Evolutionary conservation across 2,888 invertebrate species (phyloP), one percentile per base, ranked within the genome.

Genomic region (Schrankia costaestrigalis): DNA sequence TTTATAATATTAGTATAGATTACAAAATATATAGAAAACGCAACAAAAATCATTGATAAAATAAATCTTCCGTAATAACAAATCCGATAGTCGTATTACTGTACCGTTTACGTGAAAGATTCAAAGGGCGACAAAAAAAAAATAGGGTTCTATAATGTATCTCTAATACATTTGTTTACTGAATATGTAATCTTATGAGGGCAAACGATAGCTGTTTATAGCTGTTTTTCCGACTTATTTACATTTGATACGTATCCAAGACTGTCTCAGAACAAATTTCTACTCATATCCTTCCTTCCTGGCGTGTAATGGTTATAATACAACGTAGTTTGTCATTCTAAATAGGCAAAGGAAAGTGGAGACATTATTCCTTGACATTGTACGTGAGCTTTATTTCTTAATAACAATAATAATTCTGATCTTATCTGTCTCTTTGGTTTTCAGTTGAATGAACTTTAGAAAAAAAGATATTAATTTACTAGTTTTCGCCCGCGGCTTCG

Each of bases 151-250:
- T 38, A 58, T 65, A 62, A 68, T 61, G 62, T 38, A 30, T 35
- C 48, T 42, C 52, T 72, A 73, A 73, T 72, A 71, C 51, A 69
- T 75, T 75, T 74, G 75, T 74, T 75, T 72, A 72, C 73, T 64
- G 64, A 63, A 63, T 65, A 59, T 59, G 44, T 55, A 61, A 59
- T 50, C 43, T 44, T 46, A 43, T 30, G 50, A 47, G 34, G 51
- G 51, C 46, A 50, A 52, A 49, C 53, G 55, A 46, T 55, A 33
- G 48, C 46, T 52, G 57, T 63, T 67, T 68, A 65, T 70, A 51
- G 64, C 58, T 63, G 64, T 68, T 69, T 65, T 63, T 64, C 64
- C 62, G 57, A 55, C 55, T 58, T 68, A 70, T 69, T 71, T 68
- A 61, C 65, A 66, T 65, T 59, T 58, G 54, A 62, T 62, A 53